A percentile compares a stretch with the other conserved stretches of the same genome.
phyloP scores from a whole-genome alignment of 2,888 invertebrate species.

The Philaethria dido region DNA sequence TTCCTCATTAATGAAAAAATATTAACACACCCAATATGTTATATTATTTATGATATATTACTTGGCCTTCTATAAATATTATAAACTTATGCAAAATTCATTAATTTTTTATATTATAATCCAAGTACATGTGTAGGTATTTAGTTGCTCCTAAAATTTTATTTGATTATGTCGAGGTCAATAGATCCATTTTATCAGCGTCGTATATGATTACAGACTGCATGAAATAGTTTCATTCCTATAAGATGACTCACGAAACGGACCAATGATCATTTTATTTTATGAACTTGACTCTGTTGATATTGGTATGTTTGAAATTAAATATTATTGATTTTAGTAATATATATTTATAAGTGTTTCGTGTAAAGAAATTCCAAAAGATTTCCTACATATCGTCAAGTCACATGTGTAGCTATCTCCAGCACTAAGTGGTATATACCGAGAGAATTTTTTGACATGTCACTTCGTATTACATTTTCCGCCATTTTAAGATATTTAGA shows the following conservation, averaged over 20 bases:
- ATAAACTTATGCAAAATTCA: background rate
- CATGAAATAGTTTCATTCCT: constrained; percentile 32
- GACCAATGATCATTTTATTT: constrained; percentile 17
- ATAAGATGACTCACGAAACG: constrained; percentile 24
- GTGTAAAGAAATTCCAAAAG: no score
- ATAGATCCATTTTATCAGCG: constrained; percentile 28
- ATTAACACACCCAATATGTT: background rate
- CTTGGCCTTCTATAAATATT: background rate
- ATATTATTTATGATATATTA: background rate
- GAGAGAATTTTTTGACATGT: no score
- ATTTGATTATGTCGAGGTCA: constrained; percentile 31
- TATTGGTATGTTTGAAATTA: background rate
- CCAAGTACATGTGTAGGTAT: background rate
- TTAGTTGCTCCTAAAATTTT: constrained; percentile 8
- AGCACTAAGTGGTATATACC: no score
- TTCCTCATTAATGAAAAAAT: no score
- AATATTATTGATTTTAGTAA: no score
- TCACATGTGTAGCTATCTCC: no score
- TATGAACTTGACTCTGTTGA: constrained; percentile 4
- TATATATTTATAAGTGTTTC: no score
- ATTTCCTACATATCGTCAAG: no score
- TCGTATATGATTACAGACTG: constrained; percentile 21
- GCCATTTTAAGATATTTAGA: no score
- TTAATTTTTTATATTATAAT: background rate
- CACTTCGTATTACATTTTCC: no score